Evolutionary conservation across 2,113 vertebrate genomes (phyloP).

Genomic region (Corydoras sp.): DNA sequence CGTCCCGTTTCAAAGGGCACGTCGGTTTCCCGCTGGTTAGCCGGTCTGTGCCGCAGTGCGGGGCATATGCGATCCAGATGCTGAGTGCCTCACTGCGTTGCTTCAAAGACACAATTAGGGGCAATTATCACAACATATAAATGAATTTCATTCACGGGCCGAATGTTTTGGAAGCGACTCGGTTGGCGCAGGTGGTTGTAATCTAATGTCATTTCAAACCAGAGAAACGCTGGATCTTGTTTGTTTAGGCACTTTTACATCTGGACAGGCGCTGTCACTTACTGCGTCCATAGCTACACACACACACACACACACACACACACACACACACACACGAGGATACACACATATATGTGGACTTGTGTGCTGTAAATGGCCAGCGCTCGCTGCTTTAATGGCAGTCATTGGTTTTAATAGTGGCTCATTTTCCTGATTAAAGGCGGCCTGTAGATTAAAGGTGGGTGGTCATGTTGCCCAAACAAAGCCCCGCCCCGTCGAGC

Average conservation of each 20-base stretch:
- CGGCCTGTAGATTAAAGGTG: conserved; percentile 61
- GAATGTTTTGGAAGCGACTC: conserved; percentile 51
- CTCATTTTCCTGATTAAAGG: conserved; percentile 56
- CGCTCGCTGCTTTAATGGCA: conserved; percentile 58
- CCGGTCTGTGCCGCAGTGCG: conserved; percentile 33
- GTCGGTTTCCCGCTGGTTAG: conserved; percentile 52
- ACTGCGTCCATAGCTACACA: conserved; percentile 4
- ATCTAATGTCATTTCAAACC: conserved; percentile 53
- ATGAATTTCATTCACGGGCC: conserved; percentile 72
- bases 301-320: conserved; percentile 29
- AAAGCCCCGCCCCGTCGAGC: conserved; percentile 47
- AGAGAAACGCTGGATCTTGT: conserved; percentile 58
- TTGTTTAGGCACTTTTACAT: conserved; percentile 63
- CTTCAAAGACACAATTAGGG: conserved; percentile 74
- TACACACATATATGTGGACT: conserved; percentile 35
- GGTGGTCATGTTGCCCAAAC: conserved; percentile 63
- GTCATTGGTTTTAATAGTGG: conserved; percentile 69
- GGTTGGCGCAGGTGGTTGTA: conserved; percentile 68
- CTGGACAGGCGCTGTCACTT: conserved; percentile 56
- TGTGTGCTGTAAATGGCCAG: conserved; percentile 17
- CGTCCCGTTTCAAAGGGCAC: conserved; percentile 41
- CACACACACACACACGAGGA: background rate
- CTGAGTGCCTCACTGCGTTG: conserved; percentile 44
- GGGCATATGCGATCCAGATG: conserved; percentile 68
- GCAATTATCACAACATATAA: conserved; percentile 71